Conservation (phyloP, 2,113 vertebrate genomes). For the Zosterops japonicus region DNA sequence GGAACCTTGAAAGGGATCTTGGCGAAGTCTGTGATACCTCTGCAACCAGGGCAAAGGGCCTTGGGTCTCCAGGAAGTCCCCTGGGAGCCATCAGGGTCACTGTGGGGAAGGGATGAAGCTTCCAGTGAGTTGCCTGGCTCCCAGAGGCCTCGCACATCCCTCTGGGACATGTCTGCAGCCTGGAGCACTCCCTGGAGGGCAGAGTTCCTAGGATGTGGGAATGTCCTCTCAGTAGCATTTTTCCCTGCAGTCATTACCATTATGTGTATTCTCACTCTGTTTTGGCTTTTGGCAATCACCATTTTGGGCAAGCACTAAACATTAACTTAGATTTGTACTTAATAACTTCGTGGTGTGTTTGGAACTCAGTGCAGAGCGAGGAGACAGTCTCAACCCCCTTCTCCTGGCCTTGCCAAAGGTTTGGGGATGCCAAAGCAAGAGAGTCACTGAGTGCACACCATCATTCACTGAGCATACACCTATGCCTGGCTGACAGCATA, state of each 20-base stretch:
- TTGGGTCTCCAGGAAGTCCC: neutral
- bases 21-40: too few relatives aligned
- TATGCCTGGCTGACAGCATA: neutral
- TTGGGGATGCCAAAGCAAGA: neutral
- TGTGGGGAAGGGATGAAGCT: neutral
- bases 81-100: neutral
- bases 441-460: neutral
- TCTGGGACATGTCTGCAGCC: neutral
- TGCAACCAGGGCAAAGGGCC: neutral
- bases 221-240: neutral
- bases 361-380: neutral
- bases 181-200: neutral
- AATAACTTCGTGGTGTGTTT: neutral
- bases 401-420: neutral
- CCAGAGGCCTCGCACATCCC: neutral
- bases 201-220: neutral
- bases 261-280: neutral
- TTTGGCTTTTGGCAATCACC: neutral
- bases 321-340: slow-evolving; percentile 30
- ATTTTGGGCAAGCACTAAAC: neutral
- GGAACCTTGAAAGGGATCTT: neutral
- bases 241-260: neutral
- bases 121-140: fast-evolving
- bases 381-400: neutral
- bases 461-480: neutral